These are phyloP conservation scores for Platichthys flesus DNA, from an alignment of 2,113 vertebrate species.

Conservation along the genomic window DNA sequence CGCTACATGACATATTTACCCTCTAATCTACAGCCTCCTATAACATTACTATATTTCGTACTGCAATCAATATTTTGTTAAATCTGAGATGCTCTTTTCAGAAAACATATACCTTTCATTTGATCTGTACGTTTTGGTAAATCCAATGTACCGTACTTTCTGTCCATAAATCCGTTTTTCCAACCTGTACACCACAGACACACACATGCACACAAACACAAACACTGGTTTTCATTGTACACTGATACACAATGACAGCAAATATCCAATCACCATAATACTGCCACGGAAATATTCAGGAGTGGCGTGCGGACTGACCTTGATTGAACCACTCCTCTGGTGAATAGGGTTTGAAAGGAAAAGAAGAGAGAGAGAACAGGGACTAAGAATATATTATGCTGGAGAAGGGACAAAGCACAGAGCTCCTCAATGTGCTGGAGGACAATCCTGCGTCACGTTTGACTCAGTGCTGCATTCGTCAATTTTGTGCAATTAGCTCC, in stretches of 20 bases:
- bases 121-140: conserved; percentile 90
- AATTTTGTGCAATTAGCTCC: conserved; percentile 16
- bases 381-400: conserved; percentile 54
- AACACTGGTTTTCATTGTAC: conserved; percentile 49
- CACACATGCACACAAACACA: conserved; percentile 61
- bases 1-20: not conserved
- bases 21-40: not conserved
- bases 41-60: not conserved
- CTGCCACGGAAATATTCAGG: conserved; percentile 18
- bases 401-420: conserved; percentile 32
- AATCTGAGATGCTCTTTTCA: not conserved
- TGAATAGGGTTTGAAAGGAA: conserved; percentile 44
- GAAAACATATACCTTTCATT: conserved; percentile 87
- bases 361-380: conserved; percentile 58
- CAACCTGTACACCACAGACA: conserved; percentile 86
- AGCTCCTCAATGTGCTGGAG: conserved; percentile 37
- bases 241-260: conserved; percentile 40
- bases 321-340: conserved; percentile 97
- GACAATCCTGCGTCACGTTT: conserved; percentile 11
- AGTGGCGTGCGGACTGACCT: conserved; percentile 85
- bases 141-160: conserved; percentile 91
- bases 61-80: conserved; percentile 2
- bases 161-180: conserved; percentile 90
- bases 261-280: conserved; percentile 35
- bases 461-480: conserved; percentile 18